A percentile compares a stretch with the other conserved stretches of the same genome.
Conservation (phyloP, 2,797 vertebrate genomes). For the Phaenicophaeus curvirostris region DNA sequence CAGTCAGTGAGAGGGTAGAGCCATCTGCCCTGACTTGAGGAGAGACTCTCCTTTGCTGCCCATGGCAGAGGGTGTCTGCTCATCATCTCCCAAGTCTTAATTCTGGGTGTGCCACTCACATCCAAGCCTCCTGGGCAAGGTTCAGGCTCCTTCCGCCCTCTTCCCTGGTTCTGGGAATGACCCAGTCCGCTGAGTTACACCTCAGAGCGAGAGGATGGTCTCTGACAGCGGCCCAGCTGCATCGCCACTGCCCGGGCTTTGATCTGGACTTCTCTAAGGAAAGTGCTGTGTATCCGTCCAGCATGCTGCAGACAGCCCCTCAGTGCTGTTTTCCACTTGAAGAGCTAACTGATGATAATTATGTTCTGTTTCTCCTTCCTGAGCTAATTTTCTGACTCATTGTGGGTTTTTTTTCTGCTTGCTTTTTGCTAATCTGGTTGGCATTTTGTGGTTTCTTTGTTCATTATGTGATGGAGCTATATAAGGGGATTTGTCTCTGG, state of each 20-base stretch:
- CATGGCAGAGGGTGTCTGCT: not conserved
- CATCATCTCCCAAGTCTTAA: not conserved
- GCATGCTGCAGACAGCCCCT: not conserved
- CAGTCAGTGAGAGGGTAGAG: not conserved
- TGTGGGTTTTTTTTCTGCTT: constrained; percentile 8
- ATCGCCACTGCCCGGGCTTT: not conserved
- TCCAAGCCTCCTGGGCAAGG: not conserved
- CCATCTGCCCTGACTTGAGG: not conserved
- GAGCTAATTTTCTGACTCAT: constrained; percentile 64
- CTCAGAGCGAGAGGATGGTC: not conserved
- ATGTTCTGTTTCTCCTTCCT: constrained; percentile 43
- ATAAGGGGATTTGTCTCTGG: constrained; percentile 58
- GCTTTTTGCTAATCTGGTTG: constrained; percentile 53
- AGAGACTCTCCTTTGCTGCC: not conserved
- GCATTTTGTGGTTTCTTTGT: constrained; percentile 63
- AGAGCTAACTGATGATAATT: constrained; percentile 32
- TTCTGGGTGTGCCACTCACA: not conserved
- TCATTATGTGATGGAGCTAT: constrained; percentile 25
- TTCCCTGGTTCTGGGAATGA: not conserved
- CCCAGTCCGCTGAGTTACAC: not conserved
- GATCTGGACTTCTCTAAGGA: not conserved
- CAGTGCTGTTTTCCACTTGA: not conserved
- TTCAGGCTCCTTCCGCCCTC: not conserved
- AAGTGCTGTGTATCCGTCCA: not conserved
- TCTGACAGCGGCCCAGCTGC: not conserved